Evolutionary conservation across 2,888 invertebrate genomes (phyloP), one percentile per base, ranked within the genome.

Genomic region (Tanypteryx hageni): DNA sequence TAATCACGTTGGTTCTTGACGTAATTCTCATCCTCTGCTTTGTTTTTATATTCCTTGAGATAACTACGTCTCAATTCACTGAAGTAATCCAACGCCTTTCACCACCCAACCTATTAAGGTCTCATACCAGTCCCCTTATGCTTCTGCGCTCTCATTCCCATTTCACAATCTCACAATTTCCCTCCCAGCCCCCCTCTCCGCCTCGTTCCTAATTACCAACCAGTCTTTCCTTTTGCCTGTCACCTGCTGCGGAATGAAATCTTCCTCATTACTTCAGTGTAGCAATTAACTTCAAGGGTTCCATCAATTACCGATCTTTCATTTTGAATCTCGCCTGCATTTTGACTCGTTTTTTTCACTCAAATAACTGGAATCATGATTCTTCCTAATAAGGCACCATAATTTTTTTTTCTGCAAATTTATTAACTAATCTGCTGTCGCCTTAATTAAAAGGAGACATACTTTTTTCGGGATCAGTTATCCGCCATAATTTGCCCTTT

Each of bases 161-260:
- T 83, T 83, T 9, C 83, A 56, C 83, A 83, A 83, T 83, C n/a
- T 56, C 31, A n/a, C 64, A n/a, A 14, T 22, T 61, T 64, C 18
- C 31, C 18, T 22, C 59, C 61, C 27, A 27, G 13, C 59, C 85
- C 57, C 14, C 31, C 86, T 31, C 61, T 18, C n/a, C 18, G 16
- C 1, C 68, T 61, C 44, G 64, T 89, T 64, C 89, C 89, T 89
- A 89, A 89, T 89, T 89, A 68, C 89, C 64, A 89, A 64, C 89
- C 64, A 44, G 89, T 44, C 64, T 89, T 89, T 89, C 64, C 89
- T 89, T 44, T 61, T 18, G 89, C 89, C 89, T 89, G 89, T 89
- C 89, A 89, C 89, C 89, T 89, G 89, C 89, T 89, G 64, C 64
- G 64, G 89, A 89, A 64, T 89, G 89, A 89, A 89, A 89, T 89